These are phyloP conservation scores for Cryptus viduatorius DNA, from an alignment of 2,888 invertebrate species.

Conservation along the genomic window DNA sequence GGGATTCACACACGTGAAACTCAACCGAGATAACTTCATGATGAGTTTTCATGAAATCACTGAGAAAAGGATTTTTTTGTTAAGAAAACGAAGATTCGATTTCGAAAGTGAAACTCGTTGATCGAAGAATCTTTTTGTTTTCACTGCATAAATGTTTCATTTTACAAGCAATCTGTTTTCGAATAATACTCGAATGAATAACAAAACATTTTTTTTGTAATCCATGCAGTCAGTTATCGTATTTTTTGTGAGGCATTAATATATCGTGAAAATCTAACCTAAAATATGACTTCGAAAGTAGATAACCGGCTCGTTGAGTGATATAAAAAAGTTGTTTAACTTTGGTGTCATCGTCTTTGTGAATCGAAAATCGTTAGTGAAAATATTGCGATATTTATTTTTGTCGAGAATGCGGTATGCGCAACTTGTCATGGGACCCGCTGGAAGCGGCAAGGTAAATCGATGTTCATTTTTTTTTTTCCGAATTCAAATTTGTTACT, in stretches of 20 bases:
- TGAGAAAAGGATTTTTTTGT: neutral
- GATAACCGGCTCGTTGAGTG: neutral
- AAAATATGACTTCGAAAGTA: neutral
- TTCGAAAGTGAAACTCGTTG: neutral
- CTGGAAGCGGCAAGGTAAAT: constrained; percentile 97
- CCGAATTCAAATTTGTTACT: neutral
- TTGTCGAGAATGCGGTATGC: constrained; percentile 92
- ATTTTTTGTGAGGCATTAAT: neutral
- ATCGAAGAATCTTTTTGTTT: constrained; percentile 1
- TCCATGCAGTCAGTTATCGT: neutral
- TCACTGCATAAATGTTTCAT: neutral
- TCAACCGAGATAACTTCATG: neutral
- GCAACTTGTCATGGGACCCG: constrained; percentile 98
- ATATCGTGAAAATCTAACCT: constrained; percentile 17
- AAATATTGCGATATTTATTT: neutral
- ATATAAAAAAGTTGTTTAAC: neutral
- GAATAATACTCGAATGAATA: neutral
- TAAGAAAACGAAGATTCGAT: neutral
- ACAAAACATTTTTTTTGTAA: neutral
- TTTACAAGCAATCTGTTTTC: neutral
- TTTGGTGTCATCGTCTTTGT: neutral
- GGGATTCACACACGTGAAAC: constrained; percentile 44
- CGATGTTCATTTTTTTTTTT: neutral
- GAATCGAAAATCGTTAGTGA: neutral
- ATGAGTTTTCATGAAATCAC: neutral